Percentiles rank a stretch among this genome's conserved stretches.
These are phyloP conservation scores for Tokudaia tokunoshimensis DNA, from an alignment of 2,797 vertebrate species.

Conservation along the genomic window DNA sequence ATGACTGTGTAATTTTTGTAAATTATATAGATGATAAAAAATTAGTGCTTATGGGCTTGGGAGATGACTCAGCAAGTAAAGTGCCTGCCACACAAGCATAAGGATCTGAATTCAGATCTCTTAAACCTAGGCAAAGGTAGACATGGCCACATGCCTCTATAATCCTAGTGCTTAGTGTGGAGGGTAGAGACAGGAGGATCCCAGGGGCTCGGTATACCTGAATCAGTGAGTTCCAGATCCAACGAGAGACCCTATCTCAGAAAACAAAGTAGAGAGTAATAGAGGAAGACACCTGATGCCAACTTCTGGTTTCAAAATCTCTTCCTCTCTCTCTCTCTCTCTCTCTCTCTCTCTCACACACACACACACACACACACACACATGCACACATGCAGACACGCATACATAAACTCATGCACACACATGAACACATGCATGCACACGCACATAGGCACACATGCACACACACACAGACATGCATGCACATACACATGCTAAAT, in stretches of 20 bases:
- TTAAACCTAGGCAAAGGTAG: background rate
- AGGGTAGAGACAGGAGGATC: background rate
- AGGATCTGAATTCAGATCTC: background rate
- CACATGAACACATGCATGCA: background rate
- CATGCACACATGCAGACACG: background rate
- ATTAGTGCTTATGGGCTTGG: background rate
- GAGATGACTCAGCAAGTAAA: background rate
- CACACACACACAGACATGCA: background rate
- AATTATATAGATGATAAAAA: slow-evolving; percentile 3
- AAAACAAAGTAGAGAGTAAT: background rate
- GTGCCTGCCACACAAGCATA: background rate
- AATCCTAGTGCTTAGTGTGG: background rate
- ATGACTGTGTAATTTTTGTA: background rate
- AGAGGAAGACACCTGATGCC: background rate
- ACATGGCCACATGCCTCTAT: background rate
- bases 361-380: too few relatives aligned
- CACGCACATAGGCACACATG: too few relatives aligned
- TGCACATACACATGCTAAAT: background rate
- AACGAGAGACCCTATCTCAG: background rate
- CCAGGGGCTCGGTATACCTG: background rate
- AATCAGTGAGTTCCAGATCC: background rate
- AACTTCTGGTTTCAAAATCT: background rate
- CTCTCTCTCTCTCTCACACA: background rate
- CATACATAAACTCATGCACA: background rate
- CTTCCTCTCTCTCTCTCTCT: too few relatives aligned